Conservation (phyloP, 1,140 invertebrate genomes). For the Phortica variegata region DNA sequence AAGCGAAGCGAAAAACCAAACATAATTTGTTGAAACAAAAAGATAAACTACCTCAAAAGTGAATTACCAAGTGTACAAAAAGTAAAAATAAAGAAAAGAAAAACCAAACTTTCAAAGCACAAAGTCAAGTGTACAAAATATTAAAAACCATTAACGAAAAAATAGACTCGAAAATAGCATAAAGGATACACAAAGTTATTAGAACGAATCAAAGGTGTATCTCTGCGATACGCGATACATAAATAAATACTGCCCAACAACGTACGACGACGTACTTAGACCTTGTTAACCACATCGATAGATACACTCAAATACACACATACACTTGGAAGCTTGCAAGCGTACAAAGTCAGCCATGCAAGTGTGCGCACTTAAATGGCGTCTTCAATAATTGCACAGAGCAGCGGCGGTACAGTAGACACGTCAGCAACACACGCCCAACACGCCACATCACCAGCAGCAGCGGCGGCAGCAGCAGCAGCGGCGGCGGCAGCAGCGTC, state of each 20-base stretch:
- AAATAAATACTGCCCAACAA: no score
- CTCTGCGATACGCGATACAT: no score
- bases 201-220: neutral
- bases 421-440: slow-evolving; percentile 20
- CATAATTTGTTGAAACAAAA: slow-evolving; percentile 17
- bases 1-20: slow-evolving; percentile 4
- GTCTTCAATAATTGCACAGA: slow-evolving; percentile 55
- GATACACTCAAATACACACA: slow-evolving; percentile 3
- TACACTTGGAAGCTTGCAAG: neutral
- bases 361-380: slow-evolving; percentile 48
- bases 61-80: slow-evolving; percentile 38
- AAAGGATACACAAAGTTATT: slow-evolving; percentile 5
- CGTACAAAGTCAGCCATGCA: slow-evolving; percentile 43
- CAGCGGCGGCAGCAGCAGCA: slow-evolving; percentile 23
- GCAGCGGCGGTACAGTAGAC: slow-evolving; percentile 42
- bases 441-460: no score
- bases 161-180: slow-evolving; percentile 2
- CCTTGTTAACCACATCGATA: slow-evolving; percentile 3
- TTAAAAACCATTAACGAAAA: slow-evolving; percentile 12
- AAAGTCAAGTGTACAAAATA: neutral
- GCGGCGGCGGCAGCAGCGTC: slow-evolving; percentile 3
- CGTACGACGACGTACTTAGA: no score
- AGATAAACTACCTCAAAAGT: slow-evolving; percentile 40
- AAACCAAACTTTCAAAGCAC: slow-evolving; percentile 2
- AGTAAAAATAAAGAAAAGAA: no score